A percentile compares a stretch with the other conserved stretches of the same genome.
phyloP scores from a whole-genome alignment of 2,888 invertebrate genomes.

The Escarpia spicata region DNA sequence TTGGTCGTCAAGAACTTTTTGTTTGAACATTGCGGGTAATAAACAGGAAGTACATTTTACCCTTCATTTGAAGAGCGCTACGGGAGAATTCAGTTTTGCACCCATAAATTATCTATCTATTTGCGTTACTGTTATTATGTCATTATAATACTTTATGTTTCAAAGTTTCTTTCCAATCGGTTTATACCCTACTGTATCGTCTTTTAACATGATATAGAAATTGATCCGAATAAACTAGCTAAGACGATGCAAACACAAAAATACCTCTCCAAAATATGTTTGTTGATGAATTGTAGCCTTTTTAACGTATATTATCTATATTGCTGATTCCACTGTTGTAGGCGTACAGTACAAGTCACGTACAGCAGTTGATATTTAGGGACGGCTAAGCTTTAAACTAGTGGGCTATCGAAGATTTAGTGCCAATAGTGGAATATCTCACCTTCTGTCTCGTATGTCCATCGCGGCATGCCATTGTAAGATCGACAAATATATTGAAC shows the following conservation, averaged over 20 bases:
- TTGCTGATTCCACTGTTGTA: no score
- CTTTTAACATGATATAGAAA: not conserved
- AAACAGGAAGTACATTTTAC: not conserved
- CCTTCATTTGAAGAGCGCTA: slow-evolving; percentile 1
- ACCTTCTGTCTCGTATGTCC: not conserved
- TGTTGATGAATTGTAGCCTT: no score
- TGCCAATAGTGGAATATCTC: not conserved
- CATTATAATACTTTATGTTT: not conserved
- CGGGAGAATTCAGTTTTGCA: not conserved
- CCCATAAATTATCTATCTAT: not conserved
- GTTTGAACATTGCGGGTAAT: slow-evolving; percentile 19
- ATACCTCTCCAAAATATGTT: no score
- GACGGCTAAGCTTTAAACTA: no score
- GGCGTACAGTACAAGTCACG: no score
- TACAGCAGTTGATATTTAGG: no score
- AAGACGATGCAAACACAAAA: no score
- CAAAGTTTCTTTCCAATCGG: not conserved
- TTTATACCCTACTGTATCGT: not conserved
- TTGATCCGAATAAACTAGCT: no score
- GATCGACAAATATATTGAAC: not conserved
- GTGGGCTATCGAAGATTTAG: not conserved
- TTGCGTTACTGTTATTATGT: not conserved
- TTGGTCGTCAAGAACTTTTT: slow-evolving; percentile 19
- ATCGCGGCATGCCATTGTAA: not conserved
- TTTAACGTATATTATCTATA: no score